phyloP scores from a whole-genome alignment of 2,888 invertebrate species.

The Pseudolycoriella hygida region DNA sequence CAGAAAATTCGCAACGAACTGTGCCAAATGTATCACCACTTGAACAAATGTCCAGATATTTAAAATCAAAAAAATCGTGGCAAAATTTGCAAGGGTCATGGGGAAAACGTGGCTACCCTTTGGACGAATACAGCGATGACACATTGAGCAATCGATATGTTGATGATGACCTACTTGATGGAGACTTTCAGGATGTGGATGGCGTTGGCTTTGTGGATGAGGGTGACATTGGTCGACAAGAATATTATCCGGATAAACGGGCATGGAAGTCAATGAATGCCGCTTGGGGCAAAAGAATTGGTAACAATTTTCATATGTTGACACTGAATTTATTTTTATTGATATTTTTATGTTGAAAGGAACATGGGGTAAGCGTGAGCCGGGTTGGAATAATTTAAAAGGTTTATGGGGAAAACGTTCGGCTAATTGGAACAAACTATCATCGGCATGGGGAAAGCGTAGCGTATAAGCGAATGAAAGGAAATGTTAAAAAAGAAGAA shows the following conservation, averaged over 20 bases:
- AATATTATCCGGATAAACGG: slow-evolving; percentile 28
- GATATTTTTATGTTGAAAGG: slow-evolving; percentile 29
- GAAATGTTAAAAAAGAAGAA: too few species aligned
- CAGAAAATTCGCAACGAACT: too few species aligned
- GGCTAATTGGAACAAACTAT: slow-evolving; percentile 26
- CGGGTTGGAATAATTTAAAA: slow-evolving; percentile 61
- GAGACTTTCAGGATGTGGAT: slow-evolving; percentile 1
- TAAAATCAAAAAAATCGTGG: slow-evolving; percentile 35
- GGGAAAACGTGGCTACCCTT: slow-evolving; percentile 37
- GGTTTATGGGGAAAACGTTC: slow-evolving; percentile 61
- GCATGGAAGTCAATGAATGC: slow-evolving; percentile 51
- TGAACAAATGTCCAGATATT: slow-evolving; percentile 16
- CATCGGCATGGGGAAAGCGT: slow-evolving; percentile 29
- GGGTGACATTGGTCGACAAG: slow-evolving; percentile 22
- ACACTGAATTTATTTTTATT: slow-evolving; percentile 4
- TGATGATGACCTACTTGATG: slow-evolving; percentile 9
- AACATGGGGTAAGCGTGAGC: slow-evolving; percentile 60
- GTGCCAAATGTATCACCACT: neutral
- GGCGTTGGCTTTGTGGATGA: slow-evolving; percentile 9
- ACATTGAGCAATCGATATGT: slow-evolving; percentile 9
- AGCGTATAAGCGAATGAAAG: too few species aligned
- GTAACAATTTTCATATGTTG: slow-evolving; percentile 11
- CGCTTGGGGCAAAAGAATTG: slow-evolving; percentile 56
- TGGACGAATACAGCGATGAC: neutral
- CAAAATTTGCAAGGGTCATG: slow-evolving; percentile 47